These are phyloP conservation scores for Anableps anableps DNA, from an alignment of 2,797 vertebrate species.

Conservation along the genomic window DNA sequence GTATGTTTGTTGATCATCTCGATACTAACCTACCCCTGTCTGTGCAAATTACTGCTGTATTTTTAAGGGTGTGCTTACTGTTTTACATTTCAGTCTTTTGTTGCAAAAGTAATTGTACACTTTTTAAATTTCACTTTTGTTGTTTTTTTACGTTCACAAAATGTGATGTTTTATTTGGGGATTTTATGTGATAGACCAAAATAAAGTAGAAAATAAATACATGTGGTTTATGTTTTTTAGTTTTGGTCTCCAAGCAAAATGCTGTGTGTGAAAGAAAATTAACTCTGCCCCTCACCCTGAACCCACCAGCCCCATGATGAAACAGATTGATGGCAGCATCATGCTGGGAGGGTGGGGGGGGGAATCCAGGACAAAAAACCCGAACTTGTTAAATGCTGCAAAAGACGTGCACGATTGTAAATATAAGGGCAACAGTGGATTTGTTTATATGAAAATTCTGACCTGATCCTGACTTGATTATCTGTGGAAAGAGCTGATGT, in stretches of 20 bases:
- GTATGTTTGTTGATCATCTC: conserved; percentile 7
- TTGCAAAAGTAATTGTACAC: background rate
- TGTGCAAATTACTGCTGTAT: conserved; percentile 3
- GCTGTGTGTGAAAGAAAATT: background rate
- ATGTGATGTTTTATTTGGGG: background rate
- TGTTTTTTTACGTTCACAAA: background rate
- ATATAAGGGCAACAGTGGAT: too few relatives aligned
- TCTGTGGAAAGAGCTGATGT: background rate
- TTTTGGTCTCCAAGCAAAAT: background rate
- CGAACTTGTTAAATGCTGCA: too few relatives aligned
- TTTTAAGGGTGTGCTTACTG: background rate
- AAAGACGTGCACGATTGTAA: too few relatives aligned
- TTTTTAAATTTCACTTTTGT: background rate
- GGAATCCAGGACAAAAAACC: too few relatives aligned
- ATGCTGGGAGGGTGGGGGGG: background rate
- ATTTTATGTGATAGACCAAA: background rate
- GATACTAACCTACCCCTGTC: background rate
- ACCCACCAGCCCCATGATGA: background rate
- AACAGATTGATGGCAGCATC: background rate
- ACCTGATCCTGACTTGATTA: background rate
- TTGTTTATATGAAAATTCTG: too few relatives aligned
- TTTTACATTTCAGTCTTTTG: background rate
- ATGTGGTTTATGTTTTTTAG: background rate
- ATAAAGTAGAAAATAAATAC: background rate
- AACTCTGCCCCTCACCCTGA: background rate